Evolutionary conservation across 1,140 invertebrate genomes (phyloP).

Genomic region (Brachionus calyciflorus): DNA sequence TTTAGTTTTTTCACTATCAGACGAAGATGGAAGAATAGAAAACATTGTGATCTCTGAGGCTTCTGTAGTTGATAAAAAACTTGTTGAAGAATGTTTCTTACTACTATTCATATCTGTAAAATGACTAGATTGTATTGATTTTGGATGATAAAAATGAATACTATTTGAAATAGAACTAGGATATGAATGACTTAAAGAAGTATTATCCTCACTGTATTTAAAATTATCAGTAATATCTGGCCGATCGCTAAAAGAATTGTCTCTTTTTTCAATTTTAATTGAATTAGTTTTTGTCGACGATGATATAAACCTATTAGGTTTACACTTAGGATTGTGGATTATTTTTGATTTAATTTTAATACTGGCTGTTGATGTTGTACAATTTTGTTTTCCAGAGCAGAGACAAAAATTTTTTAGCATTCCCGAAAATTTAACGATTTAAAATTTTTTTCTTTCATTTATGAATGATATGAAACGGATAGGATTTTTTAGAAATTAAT

Average conservation of each 20-base stretch:
- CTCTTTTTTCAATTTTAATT: neutral
- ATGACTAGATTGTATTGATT: constrained; percentile 23
- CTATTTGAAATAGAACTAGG: constrained; percentile 28
- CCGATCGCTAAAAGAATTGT: neutral
- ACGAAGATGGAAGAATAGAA: neutral
- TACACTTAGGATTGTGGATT: neutral
- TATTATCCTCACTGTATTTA: constrained; percentile 17
- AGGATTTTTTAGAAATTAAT: too few species aligned
- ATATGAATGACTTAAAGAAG: constrained; percentile 6
- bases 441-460: constrained; percentile 11
- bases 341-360: neutral
- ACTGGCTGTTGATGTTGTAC: constrained; percentile 19
- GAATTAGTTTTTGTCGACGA: neutral
- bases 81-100: constrained; percentile 15
- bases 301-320: neutral
- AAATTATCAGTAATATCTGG: neutral
- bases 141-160: constrained; percentile 45
- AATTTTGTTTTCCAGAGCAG: constrained; percentile 20
- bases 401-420: constrained; percentile 46
- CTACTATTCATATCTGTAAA: constrained; percentile 30
- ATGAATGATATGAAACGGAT: neutral
- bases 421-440: neutral
- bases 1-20: neutral
- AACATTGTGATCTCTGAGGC: constrained; percentile 4
- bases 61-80: neutral